Evolutionary conservation across 2,888 invertebrate species (phyloP), one percentile per base, ranked within the genome.

Genomic region (Epinotia ramella): DNA sequence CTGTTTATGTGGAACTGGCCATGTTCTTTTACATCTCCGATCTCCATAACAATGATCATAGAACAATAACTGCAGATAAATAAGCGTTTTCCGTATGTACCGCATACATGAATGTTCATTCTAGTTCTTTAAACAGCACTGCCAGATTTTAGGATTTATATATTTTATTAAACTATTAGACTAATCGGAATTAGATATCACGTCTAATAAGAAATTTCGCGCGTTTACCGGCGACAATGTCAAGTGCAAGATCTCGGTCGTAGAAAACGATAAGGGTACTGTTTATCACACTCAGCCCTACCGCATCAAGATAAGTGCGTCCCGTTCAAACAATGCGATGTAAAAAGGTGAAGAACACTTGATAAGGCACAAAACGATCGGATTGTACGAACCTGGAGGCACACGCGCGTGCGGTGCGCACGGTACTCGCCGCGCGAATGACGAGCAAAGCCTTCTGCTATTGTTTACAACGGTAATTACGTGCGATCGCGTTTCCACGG

Each of bases 401-500:
- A 84, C 81, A 80, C 63, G 84, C 88, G 88, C 94, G 94, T 92
- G 91, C 91, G 90, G 77, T 81, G 80, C 79, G 89, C 88, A 86
- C 93, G 90, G 86, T 84, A 90, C 85, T 86, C 90, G 85, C 87
- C 89, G 88, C 91, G 87, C 92, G 94, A 93, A 92, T 94, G 94
- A 89, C 89, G 89, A 69, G 78, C 84, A 84, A 28, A 84, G 82
- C 81, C 84, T 86, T 86, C 84, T 86, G 69, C 87, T 87, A 92
- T 93, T 94, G 94, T 94, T 94, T 94, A 93, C 93, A 86, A 85
- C 90, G 87, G 88, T 91, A 91, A 93, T 92, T 91, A 92, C 89
- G 59, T 16, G 7, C 24, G 59, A 6, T 62, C 16, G 66, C 66
- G 89, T 90, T 93, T 92, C 90, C 88, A 88, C 88, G 91, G 84